Evolutionary conservation across 2,888 invertebrate genomes (phyloP).

Genomic region (Eumerus sabulonum): DNA sequence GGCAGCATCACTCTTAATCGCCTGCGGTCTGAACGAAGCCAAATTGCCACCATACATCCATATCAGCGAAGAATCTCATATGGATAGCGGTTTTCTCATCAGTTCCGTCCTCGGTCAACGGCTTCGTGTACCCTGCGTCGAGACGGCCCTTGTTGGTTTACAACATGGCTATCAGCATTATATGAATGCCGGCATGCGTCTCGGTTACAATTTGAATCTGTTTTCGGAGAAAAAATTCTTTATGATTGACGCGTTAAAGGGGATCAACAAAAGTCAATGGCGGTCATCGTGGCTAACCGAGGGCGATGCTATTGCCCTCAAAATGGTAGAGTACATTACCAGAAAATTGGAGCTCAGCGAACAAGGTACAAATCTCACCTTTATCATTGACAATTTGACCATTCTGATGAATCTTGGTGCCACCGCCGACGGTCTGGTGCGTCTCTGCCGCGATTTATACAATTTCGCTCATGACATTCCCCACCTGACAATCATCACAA

Average conservation of each 20-base stretch:
- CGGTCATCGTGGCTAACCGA: conserved; percentile 75
- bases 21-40: conserved; percentile 83
- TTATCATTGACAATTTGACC: conserved; percentile 87
- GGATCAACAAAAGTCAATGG: conserved; percentile 78
- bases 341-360: conserved; percentile 69
- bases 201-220: conserved; percentile 85
- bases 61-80: conserved; percentile 85
- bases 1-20: conserved; percentile 83
- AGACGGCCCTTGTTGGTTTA: conserved; percentile 83
- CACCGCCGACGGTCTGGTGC: conserved; percentile 72
- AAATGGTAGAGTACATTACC: conserved; percentile 72
- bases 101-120: conserved; percentile 84
- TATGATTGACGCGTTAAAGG: conserved; percentile 81
- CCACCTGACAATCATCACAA: conserved; percentile 81
- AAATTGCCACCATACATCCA: conserved; percentile 81
- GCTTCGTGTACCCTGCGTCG: conserved; percentile 81
- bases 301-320: conserved; percentile 75
- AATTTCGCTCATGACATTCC: conserved; percentile 72
- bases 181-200: conserved; percentile 85
- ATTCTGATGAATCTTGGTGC: conserved; percentile 84
- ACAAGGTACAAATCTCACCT: conserved; percentile 78
- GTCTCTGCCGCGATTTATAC: conserved; percentile 74
- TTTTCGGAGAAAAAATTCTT: conserved; percentile 80
- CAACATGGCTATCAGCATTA: conserved; percentile 87
- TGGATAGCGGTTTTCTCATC: conserved; percentile 86